phyloP scores from a whole-genome alignment of 2,888 invertebrate genomes.

The Thereva nobilitata region DNA sequence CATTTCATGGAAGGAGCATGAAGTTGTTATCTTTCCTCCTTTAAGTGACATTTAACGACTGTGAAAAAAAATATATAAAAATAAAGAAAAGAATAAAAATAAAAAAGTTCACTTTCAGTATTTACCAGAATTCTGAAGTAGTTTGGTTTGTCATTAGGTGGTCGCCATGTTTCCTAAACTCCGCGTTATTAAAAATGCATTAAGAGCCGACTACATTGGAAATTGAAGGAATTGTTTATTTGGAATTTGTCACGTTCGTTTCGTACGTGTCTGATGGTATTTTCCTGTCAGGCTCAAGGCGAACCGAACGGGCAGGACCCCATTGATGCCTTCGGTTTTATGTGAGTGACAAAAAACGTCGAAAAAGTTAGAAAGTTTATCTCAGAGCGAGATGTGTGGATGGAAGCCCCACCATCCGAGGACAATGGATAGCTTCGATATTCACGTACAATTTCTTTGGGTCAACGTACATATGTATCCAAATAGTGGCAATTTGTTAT shows the following conservation, averaged over 20 bases:
- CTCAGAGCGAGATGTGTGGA: too few species aligned
- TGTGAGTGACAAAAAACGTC: not conserved
- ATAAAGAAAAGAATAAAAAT: too few species aligned
- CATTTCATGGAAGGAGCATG: too few species aligned
- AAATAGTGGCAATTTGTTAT: conserved; percentile 32
- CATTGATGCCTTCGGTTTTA: conserved; percentile 3
- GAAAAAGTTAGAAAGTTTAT: too few species aligned
- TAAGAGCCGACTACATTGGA: conserved; percentile 13
- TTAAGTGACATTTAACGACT: too few species aligned
- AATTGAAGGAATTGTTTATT: conserved; percentile 17
- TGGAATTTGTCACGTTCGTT: conserved; percentile 38
- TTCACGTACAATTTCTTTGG: not conserved
- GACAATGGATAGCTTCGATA: not conserved
- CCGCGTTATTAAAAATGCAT: conserved; percentile 41
- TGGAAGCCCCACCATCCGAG: not conserved
- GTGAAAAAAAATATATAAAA: too few species aligned
- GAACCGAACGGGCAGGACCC: not conserved
- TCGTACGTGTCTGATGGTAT: conserved; percentile 34
- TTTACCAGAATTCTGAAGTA: too few species aligned
- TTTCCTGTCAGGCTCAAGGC: not conserved
- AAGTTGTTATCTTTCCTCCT: too few species aligned
- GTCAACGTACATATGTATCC: conserved; percentile 17
- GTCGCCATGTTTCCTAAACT: too few species aligned
- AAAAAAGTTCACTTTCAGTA: too few species aligned
- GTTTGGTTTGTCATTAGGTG: too few species aligned